Base-by-base conservation (phyloP, 2,888 invertebrate genomes). In the Sialis fuliginosa region DNA sequence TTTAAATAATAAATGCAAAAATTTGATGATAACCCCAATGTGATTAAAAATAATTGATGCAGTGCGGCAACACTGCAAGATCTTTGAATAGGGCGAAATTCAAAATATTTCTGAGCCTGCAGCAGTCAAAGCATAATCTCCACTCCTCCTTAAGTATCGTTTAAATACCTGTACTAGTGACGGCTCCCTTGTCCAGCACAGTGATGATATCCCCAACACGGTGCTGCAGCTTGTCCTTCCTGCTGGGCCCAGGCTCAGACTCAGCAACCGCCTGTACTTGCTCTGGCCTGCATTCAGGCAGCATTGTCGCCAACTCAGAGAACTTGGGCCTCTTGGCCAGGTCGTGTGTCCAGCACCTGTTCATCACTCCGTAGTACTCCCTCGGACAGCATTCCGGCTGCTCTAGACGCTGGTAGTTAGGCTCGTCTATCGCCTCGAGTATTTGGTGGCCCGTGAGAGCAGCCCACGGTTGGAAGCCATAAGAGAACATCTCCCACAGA, bases 401-500 rank as follows among this genome's bases (percentile, higher is more conserved):
- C 59, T 95, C 93, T 52, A 96, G 67, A 50, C 95, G 75, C 67
- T 84, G 86, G 61, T 76, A 87, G 62, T 89, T 83, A 32, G 93
- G 95, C 50, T 86, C 81, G 65, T 97, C 96, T 49, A 97, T 93
- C 5, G 93, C 88, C 64, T 92, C 92, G 5, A 97, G 66, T 54
- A 97, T 97, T 66, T 95, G 91, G 53, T 90, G 84, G 0, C 91
- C 91, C 0, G 90, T 92, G 45, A 91, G 72, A 0, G 91, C 93
- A 0, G 89, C 88, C 97, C 97, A 98, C 0, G 98, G 98, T 64
- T 96, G 95, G 62, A 92, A 91, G 1, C 97, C 97, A 60, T 96
- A 97, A 1, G 92, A 91, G 64, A 97, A 98, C 90, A 97, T 91
- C 66, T 98, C 98, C 97, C 97, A 98, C 1, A 98, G 69, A n/a